phyloP scores from a whole-genome alignment of 2,888 invertebrate genomes.

The Chrysolina haemoptera region DNA sequence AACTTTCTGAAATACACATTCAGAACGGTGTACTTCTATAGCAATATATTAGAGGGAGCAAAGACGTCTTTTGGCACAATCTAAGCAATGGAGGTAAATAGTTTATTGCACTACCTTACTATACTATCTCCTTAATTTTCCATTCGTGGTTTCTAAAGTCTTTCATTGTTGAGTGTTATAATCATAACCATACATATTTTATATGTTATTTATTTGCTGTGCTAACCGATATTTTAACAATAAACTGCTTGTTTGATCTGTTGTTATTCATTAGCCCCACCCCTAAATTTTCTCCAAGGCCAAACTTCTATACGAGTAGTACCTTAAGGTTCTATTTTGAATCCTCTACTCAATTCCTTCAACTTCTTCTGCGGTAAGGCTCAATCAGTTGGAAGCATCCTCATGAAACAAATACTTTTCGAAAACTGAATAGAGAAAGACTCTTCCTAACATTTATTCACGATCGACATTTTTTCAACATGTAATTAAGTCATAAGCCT shows the following conservation, averaged over 20 bases:
- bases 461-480: too few relatives aligned
- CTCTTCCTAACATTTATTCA: too few relatives aligned
- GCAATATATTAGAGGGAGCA: slow-evolving; percentile 62
- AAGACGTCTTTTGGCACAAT: slow-evolving; percentile 59
- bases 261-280: slow-evolving; percentile 8
- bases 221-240: slow-evolving; percentile 53
- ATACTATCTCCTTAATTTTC: slow-evolving; percentile 44
- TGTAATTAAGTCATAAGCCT: too few relatives aligned
- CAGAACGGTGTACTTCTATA: slow-evolving; percentile 57
- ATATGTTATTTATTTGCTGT: slow-evolving; percentile 58
- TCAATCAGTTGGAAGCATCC: too few relatives aligned
- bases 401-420: too few relatives aligned
- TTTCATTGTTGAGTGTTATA: slow-evolving; percentile 55
- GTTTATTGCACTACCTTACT: slow-evolving; percentile 43
- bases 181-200: slow-evolving; percentile 53
- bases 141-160: slow-evolving; percentile 50
- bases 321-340: too few relatives aligned
- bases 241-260: slow-evolving; percentile 56
- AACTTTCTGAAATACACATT: slow-evolving; percentile 52
- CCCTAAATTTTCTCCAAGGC: not conserved
- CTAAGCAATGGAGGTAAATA: slow-evolving; percentile 54
- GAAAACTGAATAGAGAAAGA: too few relatives aligned
- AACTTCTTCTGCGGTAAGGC: too few relatives aligned
- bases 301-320: too few relatives aligned
- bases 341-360: too few relatives aligned